These are phyloP conservation scores for Mesorhabditis belari DNA, from an alignment of 2,888 invertebrate species.

Conservation along the genomic window DNA sequence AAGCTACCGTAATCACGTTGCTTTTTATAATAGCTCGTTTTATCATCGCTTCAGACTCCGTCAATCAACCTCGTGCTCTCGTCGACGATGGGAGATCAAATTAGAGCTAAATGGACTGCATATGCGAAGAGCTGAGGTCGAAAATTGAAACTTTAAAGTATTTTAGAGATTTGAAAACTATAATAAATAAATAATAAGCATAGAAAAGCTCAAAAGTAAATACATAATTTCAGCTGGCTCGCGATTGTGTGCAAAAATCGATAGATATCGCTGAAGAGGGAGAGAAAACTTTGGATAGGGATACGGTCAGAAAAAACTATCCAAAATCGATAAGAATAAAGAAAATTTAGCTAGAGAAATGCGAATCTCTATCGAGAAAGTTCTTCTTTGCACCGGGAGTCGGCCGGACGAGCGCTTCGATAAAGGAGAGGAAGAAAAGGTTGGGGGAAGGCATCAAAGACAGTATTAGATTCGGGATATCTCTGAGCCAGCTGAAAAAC, in stretches of 20 bases:
- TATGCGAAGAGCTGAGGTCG: constrained; percentile 8
- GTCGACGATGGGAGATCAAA: constrained; percentile 23
- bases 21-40: not conserved
- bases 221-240: constrained; percentile 6
- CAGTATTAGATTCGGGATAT: too few relatives aligned
- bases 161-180: too few relatives aligned
- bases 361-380: constrained; percentile 11
- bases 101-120: constrained; percentile 24
- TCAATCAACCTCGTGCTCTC: constrained; percentile 12
- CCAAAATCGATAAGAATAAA: not conserved
- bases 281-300: constrained; percentile 12
- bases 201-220: not conserved
- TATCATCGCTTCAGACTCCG: constrained; percentile 8
- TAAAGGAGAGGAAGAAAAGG: not conserved
- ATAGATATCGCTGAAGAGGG: constrained; percentile 11
- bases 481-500: too few relatives aligned
- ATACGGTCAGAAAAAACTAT: constrained; percentile 1
- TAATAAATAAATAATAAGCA: too few relatives aligned
- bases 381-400: constrained; percentile 12
- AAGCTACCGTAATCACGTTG: too few relatives aligned
- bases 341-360: constrained; percentile 9
- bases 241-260: constrained; percentile 18
- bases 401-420: not conserved
- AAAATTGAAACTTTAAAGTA: too few relatives aligned
- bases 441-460: too few relatives aligned